Evolutionary conservation across 2,888 invertebrate species (phyloP), one percentile per base, ranked within the genome.

Genomic region (Ichneumoninae sp.): DNA sequence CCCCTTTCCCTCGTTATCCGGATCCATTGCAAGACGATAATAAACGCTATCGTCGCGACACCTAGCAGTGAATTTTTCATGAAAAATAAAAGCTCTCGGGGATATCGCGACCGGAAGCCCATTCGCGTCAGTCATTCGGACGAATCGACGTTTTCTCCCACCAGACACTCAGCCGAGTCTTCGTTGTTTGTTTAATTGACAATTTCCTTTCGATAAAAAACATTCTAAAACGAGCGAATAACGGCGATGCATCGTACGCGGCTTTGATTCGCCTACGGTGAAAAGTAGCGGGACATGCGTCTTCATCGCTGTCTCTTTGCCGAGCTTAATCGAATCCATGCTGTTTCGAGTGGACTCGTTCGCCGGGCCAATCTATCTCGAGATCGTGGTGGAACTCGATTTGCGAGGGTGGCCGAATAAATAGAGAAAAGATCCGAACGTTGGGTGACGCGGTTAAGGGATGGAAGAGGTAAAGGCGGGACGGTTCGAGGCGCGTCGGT

Each of bases 311-410:
- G 10, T 75, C 30, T 19, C 40, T 65, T 65, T 66, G 13, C 65
- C 10, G 54, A 71, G 70, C 69, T 83, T 75, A 77, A 86, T 86
- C 68, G 76, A 82, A 77, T 82, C 77, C 82, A 81, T 66, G 19
- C 50, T 40, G 22, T 78, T 68, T 74, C 75, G 84, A 44, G 52
- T 74, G 16, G 68, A 36, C 57, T 66, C 44, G 66, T 74, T 57
- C 73, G 22, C 57, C 66, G 16, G 36, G 22, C 68, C 68, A 73
- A 63, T 75, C 77, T 36, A 69, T 78, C 66, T 73, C 74, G 33
- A 50, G 36, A 71, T 44, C 65, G 68, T 33, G 65, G 40, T 70
- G 71, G 68, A 85, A 85, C 74, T 85, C 83, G 66, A 86, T 85
- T 70, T 71, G 40, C 47, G 22, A 54, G 63, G 52, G 60, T 65